Conservation (phyloP, 2,113 vertebrate species). For the Erythrocercus mccallii region DNA sequence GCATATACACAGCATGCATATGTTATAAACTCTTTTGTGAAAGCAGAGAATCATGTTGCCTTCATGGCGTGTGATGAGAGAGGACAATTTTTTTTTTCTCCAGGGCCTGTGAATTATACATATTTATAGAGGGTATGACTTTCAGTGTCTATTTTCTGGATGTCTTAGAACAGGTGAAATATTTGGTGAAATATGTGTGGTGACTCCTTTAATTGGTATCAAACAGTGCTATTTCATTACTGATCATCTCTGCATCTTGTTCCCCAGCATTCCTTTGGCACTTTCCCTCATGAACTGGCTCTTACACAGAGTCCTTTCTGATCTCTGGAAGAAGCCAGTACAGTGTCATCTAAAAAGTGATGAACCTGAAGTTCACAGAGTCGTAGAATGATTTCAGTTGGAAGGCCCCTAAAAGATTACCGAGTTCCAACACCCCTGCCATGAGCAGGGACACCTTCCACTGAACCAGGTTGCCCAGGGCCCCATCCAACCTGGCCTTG, state of each 20-base stretch:
- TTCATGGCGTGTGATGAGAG: accelerated
- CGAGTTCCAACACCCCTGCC: background rate
- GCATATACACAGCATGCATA: background rate
- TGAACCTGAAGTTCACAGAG: background rate
- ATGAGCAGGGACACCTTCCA: background rate
- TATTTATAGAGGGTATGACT: background rate
- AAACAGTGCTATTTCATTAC: background rate
- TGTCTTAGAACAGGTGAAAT: background rate
- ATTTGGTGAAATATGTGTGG: background rate
- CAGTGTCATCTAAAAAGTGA: background rate
- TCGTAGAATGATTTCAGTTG: background rate
- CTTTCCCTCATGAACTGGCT: background rate
- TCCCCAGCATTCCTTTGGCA: background rate
- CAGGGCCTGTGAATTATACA: background rate
- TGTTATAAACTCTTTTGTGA: background rate
- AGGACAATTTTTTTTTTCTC: background rate
- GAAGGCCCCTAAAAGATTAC: background rate
- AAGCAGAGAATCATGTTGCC: background rate
- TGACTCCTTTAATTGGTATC: background rate
- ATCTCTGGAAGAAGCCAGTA: background rate
- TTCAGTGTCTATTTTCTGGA: background rate
- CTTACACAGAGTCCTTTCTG: background rate
- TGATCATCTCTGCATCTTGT: background rate
- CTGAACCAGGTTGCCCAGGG: background rate
- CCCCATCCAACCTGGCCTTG: background rate